Evolutionary conservation across 2,888 invertebrate genomes (phyloP).

Genomic region (Cylloceria caligata): DNA sequence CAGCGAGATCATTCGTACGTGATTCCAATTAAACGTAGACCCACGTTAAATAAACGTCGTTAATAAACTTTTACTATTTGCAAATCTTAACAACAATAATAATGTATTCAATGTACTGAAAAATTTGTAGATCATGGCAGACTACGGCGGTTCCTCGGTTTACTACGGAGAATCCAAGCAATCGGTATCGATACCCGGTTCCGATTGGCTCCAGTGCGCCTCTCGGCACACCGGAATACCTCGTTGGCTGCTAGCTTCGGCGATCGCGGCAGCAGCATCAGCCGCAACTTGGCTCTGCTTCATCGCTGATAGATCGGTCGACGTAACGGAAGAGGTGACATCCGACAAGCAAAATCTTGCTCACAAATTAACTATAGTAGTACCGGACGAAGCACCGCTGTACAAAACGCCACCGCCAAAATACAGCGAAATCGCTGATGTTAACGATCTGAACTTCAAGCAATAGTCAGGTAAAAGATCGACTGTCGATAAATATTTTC

Average conservation of each 20-base stretch:
- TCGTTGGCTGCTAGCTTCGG: constrained; percentile 75
- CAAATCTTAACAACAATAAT: neutral
- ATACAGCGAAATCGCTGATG: constrained; percentile 72
- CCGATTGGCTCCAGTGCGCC: constrained; percentile 78
- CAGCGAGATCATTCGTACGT: no score
- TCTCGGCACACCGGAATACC: constrained; percentile 75
- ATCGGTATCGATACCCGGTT: constrained; percentile 74
- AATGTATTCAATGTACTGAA: neutral
- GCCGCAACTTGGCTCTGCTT: constrained; percentile 76
- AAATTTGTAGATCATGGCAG: constrained; percentile 74
- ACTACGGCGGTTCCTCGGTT: constrained; percentile 79
- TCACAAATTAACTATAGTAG: constrained; percentile 72
- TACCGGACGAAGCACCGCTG: constrained; percentile 78
- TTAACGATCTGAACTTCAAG: constrained; percentile 57
- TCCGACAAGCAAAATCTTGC: constrained; percentile 57
- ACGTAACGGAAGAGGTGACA: constrained; percentile 70
- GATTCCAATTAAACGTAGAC: no score
- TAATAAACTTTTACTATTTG: no score
- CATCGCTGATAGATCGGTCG: constrained; percentile 71
- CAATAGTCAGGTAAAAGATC: constrained; percentile 48
- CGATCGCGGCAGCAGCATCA: constrained; percentile 72
- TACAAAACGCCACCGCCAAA: constrained; percentile 78
- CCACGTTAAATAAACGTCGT: no score
- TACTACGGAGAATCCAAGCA: constrained; percentile 79
- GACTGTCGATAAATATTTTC: constrained; percentile 47